These are phyloP conservation scores for Leucozona laternaria DNA, from an alignment of 2,888 invertebrate species.

Conservation along the genomic window DNA sequence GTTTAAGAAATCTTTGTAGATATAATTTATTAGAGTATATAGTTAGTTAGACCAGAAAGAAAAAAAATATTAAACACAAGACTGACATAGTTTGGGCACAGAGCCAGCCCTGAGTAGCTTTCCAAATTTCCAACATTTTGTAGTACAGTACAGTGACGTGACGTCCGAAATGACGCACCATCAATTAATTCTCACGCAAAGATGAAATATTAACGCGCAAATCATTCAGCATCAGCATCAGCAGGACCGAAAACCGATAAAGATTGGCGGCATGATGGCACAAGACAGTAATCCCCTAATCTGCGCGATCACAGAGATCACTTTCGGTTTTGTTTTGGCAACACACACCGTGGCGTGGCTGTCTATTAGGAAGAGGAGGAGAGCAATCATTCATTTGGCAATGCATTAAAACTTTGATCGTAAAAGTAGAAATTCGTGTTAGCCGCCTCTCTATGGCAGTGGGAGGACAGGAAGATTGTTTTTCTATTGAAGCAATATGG, in stretches of 20 bases:
- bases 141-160: constrained; percentile 43
- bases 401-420: constrained; percentile 14
- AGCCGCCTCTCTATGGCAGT: neutral
- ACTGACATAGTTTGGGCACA: constrained; percentile 52
- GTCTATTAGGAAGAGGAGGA: neutral
- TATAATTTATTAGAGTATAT: constrained; percentile 59
- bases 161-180: constrained; percentile 49
- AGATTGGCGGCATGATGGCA: neutral
- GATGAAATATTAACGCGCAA: constrained; percentile 22
- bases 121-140: constrained; percentile 28
- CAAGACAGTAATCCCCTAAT: neutral
- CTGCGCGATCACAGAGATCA: neutral
- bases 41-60: neutral
- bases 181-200: constrained; percentile 43
- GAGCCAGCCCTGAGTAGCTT: constrained; percentile 41
- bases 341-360: neutral
- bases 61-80: constrained; percentile 16
- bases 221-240: neutral
- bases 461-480: constrained; percentile 17
- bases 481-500: neutral
- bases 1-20: constrained; percentile 9
- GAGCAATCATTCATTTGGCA: neutral
- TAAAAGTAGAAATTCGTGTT: constrained; percentile 53
- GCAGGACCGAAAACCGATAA: neutral
- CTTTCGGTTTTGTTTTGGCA: constrained; percentile 28